A percentile compares a stretch with the other conserved stretches of the same genome.
Evolutionary conservation across 2,113 vertebrate species (phyloP).

Genomic region (Nymphicus hollandicus): DNA sequence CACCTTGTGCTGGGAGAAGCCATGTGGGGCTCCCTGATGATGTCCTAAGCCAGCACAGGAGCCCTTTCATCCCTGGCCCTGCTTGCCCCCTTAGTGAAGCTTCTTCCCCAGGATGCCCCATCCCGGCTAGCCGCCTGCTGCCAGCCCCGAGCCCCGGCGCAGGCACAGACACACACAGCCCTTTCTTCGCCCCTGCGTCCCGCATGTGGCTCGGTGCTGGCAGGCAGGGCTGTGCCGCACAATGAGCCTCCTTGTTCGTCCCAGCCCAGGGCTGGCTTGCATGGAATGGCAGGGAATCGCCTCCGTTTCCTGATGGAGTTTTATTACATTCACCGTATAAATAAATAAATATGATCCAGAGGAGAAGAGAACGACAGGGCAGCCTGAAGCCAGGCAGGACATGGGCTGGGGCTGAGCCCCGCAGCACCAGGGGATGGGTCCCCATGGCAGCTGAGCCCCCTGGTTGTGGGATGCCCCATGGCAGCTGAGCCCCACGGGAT

Average conservation of each 20-base stretch:
- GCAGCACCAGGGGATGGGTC: neutral
- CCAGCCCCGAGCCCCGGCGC: neutral
- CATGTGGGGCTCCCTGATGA: neutral
- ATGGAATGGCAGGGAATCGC: constrained; percentile 67
- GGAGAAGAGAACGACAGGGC: neutral
- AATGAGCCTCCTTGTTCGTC: constrained; percentile 61
- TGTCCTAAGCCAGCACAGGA: neutral
- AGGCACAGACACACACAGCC: neutral
- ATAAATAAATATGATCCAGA: constrained; percentile 63
- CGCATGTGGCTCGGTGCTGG: neutral
- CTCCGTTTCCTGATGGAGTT: constrained; percentile 69
- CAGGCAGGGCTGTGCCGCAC: constrained; percentile 18
- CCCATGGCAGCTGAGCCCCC: neutral
- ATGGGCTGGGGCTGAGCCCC: neutral
- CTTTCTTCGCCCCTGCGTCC: constrained; percentile 21
- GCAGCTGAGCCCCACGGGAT: rapidly evolving
- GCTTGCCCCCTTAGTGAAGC: rapidly evolving
- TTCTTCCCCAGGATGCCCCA: neutral
- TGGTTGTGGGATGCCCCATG: neutral
- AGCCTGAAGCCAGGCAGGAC: constrained; percentile 26
- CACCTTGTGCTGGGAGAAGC: neutral
- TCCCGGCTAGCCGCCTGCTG: rapidly evolving
- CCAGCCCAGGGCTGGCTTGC: neutral
- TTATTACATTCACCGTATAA: constrained; percentile 69
- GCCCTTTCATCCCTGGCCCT: neutral